These are phyloP conservation scores for Acrocephalus kingi DNA, from an alignment of 2,113 vertebrate genomes.

Conservation along the genomic window DNA sequence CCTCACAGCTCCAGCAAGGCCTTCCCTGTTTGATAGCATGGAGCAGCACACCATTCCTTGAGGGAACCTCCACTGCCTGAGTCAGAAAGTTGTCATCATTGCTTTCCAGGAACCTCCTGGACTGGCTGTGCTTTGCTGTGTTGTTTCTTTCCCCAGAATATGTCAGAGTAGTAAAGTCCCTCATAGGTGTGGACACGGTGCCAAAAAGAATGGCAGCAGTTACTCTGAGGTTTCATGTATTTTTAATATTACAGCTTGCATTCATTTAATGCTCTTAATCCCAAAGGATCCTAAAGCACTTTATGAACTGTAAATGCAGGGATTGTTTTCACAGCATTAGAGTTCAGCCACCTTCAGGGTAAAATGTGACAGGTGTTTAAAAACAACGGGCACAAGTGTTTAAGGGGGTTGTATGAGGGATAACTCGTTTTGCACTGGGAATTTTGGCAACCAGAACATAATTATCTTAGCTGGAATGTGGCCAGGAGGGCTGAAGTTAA, in stretches of 20 bases:
- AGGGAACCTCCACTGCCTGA: neutral
- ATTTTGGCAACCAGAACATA: neutral
- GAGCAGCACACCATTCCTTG: neutral
- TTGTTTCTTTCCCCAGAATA: neutral
- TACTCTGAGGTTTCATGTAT: neutral
- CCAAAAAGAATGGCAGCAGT: neutral
- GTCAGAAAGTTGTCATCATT: neutral
- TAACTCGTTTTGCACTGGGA: neutral
- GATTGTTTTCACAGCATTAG: neutral
- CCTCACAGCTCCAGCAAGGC: neutral
- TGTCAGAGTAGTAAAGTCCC: neutral
- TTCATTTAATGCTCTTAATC: neutral
- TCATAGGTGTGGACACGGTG: neutral
- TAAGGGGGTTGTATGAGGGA: neutral
- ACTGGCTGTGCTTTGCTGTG: neutral
- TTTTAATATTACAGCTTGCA: constrained; percentile 22
- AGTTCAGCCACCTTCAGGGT: neutral
- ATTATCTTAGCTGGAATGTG: neutral
- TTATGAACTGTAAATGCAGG: neutral
- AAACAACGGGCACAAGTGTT: neutral
- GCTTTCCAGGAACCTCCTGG: neutral
- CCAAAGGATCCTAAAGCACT: neutral
- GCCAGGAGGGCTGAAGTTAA: constrained; percentile 1
- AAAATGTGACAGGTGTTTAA: neutral
- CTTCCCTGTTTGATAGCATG: neutral